These are phyloP conservation scores for Pseudolaguvia tuberculata DNA, from an alignment of 2,113 vertebrate genomes.

Conservation along the genomic window DNA sequence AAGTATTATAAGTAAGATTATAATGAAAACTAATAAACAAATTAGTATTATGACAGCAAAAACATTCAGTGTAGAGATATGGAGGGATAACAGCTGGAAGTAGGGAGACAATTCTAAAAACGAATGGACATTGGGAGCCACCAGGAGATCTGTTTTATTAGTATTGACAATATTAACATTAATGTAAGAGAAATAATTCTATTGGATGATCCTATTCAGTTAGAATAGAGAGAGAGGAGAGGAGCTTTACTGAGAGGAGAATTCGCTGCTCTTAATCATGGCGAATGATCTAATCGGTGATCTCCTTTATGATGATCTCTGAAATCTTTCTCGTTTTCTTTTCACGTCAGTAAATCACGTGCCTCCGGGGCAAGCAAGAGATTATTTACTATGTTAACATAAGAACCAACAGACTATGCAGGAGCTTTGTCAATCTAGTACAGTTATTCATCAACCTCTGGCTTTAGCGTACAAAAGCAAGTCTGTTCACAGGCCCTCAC, in stretches of 20 bases:
- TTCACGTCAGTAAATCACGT: neutral
- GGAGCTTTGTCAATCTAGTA: conserved; percentile 18
- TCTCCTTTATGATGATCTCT: neutral
- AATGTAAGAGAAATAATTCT: too few species aligned
- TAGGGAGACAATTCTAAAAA: too few species aligned
- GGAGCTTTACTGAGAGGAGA: too few species aligned
- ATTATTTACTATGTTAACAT: neutral
- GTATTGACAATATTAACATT: too few species aligned
- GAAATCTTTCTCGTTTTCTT: neutral
- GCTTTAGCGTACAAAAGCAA: conserved; percentile 44
- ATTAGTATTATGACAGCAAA: neutral
- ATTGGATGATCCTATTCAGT: too few species aligned
- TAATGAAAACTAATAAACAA: too few species aligned
- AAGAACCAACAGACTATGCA: conserved; percentile 12
- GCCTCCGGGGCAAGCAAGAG: neutral
- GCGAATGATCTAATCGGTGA: neutral
- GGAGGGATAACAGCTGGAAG: too few species aligned
- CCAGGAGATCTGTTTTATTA: too few species aligned
- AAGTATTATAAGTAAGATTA: too few species aligned
- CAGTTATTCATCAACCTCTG: conserved; percentile 34
- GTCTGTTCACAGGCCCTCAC: conserved; percentile 37
- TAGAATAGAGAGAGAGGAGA: too few species aligned
- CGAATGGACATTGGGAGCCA: too few species aligned
- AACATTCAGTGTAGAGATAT: neutral
- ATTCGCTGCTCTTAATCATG: neutral